These are phyloP conservation scores for Chaenogobius annularis DNA, from an alignment of 2,113 vertebrate species.

Conservation along the genomic window DNA sequence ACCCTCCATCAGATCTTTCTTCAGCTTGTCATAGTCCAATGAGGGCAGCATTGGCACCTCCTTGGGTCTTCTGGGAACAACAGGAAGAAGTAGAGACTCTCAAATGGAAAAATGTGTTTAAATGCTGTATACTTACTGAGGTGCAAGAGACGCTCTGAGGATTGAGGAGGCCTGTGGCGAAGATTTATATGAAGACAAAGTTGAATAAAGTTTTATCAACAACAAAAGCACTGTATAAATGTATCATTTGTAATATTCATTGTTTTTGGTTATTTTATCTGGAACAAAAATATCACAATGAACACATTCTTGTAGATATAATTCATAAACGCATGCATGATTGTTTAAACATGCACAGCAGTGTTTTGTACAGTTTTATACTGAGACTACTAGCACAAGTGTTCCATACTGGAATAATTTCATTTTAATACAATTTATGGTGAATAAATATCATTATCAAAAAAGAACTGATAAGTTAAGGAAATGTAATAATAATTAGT, in stretches of 20 bases:
- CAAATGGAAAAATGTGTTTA: constrained; percentile 2
- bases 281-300: background rate
- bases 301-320: background rate
- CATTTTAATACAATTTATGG: too few species aligned
- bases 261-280: background rate
- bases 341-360: constrained; percentile 58
- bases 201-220: background rate
- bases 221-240: background rate
- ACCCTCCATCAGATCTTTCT: constrained; percentile 86
- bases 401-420: too few species aligned
- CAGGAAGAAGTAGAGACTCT: background rate
- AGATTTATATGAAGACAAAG: constrained; percentile 14
- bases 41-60: constrained; percentile 93
- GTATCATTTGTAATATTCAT: background rate
- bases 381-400: too few species aligned
- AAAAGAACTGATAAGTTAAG: too few species aligned
- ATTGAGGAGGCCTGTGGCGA: constrained; percentile 87
- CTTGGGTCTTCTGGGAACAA: constrained; percentile 76
- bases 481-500: too few species aligned
- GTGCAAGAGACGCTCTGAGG: constrained; percentile 87
- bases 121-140: constrained; percentile 81
- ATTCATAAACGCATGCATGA: constrained; percentile 50
- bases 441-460: too few species aligned
- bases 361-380: too few species aligned
- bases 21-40: constrained; percentile 94